These are phyloP conservation scores for Alexandromys fortis DNA, from an alignment of 2,113 vertebrate species.

Conservation along the genomic window DNA sequence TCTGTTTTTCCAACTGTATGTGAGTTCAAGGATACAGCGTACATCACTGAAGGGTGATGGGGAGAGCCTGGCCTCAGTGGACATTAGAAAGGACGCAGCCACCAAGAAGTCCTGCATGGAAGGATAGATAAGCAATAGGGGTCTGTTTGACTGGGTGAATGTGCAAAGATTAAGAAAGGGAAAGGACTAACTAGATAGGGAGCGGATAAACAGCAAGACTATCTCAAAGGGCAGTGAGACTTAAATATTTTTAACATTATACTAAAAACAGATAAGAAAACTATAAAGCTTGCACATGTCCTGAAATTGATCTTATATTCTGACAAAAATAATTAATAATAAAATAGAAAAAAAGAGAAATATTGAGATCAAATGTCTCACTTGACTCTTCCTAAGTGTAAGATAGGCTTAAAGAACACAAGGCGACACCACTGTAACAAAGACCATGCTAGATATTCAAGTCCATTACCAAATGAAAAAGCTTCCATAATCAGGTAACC, in stretches of 20 bases:
- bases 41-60: accelerated
- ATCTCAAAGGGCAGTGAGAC: no score
- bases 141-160: neutral
- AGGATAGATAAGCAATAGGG: neutral
- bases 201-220: no score
- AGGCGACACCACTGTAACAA: neutral
- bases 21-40: accelerated
- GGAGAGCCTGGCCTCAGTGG: neutral
- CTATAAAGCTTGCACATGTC: neutral
- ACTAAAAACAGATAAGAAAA: neutral
- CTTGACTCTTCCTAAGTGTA: neutral
- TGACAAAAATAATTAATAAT: neutral
- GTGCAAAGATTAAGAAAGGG: neutral
- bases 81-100: neutral
- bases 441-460: neutral
- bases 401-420: neutral
- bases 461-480: neutral
- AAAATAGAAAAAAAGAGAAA: neutral
- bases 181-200: neutral
- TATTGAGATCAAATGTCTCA: neutral
- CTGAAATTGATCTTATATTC: neutral
- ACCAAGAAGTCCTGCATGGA: accelerated
- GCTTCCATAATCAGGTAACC: neutral
- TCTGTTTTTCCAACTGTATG: neutral
- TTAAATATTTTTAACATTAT: neutral